Conservation (phyloP, 2,888 invertebrate species). For the Hypomecis atomaria region DNA sequence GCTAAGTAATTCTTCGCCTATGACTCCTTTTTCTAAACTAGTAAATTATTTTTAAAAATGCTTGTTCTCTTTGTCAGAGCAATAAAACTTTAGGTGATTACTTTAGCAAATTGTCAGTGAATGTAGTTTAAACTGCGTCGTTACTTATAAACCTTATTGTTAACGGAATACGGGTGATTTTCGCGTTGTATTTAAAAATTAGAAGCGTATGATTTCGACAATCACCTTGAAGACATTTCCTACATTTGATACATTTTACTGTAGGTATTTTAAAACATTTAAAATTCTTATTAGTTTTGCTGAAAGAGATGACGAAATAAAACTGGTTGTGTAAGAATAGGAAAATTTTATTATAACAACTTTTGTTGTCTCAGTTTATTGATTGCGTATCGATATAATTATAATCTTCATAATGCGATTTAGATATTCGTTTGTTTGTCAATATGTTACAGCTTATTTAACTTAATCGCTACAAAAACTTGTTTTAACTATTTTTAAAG, state of each 20-base stretch:
- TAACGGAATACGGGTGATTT: constrained; percentile 22
- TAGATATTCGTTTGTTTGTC: too few relatives aligned
- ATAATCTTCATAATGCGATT: too few relatives aligned
- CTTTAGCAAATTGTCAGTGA: constrained; percentile 22
- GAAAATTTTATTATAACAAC: too few relatives aligned
- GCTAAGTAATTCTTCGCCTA: too few relatives aligned
- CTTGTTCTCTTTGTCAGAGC: constrained; percentile 8
- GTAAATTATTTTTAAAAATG: not conserved
- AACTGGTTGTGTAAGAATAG: not conserved
- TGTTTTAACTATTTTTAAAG: too few relatives aligned
- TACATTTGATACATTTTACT: constrained; percentile 27
- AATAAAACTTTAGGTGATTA: constrained; percentile 28
- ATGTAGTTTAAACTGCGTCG: constrained; percentile 7
- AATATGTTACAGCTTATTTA: too few relatives aligned
- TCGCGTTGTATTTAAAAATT: constrained; percentile 14
- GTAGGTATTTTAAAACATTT: constrained; percentile 1
- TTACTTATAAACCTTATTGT: constrained; percentile 18
- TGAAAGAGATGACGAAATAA: not conserved
- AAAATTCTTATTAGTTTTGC: not conserved
- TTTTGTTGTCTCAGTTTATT: too few relatives aligned
- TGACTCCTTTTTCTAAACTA: not conserved
- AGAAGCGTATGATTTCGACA: constrained; percentile 13
- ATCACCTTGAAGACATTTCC: constrained; percentile 42
- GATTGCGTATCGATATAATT: too few relatives aligned
- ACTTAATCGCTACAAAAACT: too few relatives aligned